These are phyloP conservation scores for Tolmerus cingulatus DNA, from an alignment of 2,888 invertebrate species.

Conservation along the genomic window DNA sequence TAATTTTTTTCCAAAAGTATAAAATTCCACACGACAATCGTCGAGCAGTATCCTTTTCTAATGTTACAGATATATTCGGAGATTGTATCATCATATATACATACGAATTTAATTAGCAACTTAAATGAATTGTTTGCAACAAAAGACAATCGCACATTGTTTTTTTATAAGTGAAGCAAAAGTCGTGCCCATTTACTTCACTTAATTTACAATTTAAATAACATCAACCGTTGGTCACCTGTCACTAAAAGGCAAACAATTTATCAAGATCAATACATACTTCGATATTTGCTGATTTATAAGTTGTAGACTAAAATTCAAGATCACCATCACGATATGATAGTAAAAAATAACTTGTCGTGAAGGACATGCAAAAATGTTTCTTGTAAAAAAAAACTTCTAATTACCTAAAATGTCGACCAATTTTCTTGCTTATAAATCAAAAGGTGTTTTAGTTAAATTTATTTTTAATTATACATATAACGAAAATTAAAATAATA, in stretches of 20 bases:
- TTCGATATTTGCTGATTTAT: neutral
- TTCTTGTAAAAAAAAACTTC: neutral
- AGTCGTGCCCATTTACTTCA: neutral
- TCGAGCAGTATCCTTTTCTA: no score
- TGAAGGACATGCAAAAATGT: neutral
- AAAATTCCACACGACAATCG: no score
- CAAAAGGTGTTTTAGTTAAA: no score
- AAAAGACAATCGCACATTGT: neutral
- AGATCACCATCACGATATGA: neutral
- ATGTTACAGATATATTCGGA: no score
- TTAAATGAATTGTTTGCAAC: neutral
- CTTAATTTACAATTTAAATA: neutral
- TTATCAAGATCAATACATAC: neutral
- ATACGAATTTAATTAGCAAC: neutral
- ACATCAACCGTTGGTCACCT: neutral
- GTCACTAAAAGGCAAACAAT: neutral
- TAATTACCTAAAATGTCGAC: neutral
- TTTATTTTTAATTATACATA: no score
- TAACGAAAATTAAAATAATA: no score
- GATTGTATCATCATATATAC: no score
- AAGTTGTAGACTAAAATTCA: neutral
- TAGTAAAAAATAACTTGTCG: neutral
- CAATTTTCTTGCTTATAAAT: neutral
- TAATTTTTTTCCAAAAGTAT: no score
- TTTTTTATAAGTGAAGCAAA: neutral